These are phyloP conservation scores for Diarsia mendica DNA, from an alignment of 2,888 invertebrate genomes.

Conservation along the genomic window DNA sequence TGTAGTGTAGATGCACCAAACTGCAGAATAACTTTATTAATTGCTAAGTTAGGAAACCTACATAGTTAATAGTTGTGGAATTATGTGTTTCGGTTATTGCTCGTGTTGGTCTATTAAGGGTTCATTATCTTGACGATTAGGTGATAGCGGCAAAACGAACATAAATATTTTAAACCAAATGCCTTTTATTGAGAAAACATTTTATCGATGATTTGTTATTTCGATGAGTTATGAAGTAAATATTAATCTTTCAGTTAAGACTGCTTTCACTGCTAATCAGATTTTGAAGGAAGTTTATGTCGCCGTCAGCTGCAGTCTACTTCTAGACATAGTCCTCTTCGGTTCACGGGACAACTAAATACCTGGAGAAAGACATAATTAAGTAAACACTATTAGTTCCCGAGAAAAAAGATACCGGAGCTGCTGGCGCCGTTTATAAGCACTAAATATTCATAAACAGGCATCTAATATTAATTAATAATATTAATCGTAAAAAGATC, in stretches of 20 bases:
- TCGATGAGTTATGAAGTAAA: too few species aligned
- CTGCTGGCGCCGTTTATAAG: too few species aligned
- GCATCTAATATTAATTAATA: background rate
- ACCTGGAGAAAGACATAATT: too few species aligned
- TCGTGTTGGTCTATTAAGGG: constrained; percentile 15
- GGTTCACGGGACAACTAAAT: background rate
- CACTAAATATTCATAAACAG: background rate
- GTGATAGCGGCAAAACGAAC: background rate
- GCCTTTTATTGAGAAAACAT: too few species aligned
- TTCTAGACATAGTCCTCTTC: background rate
- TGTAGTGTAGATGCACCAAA: constrained; percentile 69
- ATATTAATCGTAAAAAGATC: constrained; percentile 10
- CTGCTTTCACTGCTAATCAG: background rate
- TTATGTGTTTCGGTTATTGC: constrained; percentile 62
- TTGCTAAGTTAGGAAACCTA: constrained; percentile 67
- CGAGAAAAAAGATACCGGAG: background rate
- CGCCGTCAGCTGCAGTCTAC: background rate
- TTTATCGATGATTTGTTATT: too few species aligned
- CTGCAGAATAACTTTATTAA: constrained; percentile 73
- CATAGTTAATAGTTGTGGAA: constrained; percentile 57
- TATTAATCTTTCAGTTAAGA: background rate
- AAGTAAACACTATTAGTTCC: background rate
- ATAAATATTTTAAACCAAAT: background rate
- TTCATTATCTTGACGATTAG: background rate
- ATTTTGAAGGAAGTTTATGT: background rate